phyloP scores from a whole-genome alignment of 2,113 vertebrate genomes.

The Mus spicilegus region DNA sequence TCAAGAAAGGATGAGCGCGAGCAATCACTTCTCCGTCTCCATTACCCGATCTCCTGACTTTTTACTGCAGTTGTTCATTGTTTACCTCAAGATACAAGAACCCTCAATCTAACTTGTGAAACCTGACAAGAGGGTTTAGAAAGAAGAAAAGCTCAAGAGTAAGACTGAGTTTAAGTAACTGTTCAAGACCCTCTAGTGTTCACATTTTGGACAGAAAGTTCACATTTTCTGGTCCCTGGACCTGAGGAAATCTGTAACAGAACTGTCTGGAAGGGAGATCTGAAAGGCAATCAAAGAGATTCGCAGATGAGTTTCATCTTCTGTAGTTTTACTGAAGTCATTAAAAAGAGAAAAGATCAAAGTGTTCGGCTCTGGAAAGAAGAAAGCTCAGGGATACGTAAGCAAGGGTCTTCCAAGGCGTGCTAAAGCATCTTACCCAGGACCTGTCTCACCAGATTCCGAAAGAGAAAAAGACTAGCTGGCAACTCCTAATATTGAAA shows the following conservation, averaged over 20 bases:
- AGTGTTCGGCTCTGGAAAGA: slow-evolving; percentile 37
- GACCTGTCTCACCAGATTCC: not conserved
- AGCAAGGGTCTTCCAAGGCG: not conserved
- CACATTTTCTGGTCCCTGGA: not conserved
- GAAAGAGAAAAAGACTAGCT: not conserved
- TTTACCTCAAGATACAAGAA: not conserved
- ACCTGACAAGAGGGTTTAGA: not conserved
- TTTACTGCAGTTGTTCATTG: not conserved
- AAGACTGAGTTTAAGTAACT: not conserved
- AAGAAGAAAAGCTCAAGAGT: not conserved
- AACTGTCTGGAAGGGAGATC: not conserved
- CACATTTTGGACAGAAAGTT: not conserved
- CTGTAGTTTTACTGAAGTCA: slow-evolving; percentile 40
- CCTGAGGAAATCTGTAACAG: slow-evolving; percentile 19
- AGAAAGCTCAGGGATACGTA: slow-evolving; percentile 12
- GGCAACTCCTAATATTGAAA: slow-evolving; percentile 27
- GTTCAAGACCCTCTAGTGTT: not conserved
- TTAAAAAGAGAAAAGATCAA: slow-evolving; percentile 11
- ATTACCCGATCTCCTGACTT: not conserved
- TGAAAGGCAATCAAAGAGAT: slow-evolving; percentile 9
- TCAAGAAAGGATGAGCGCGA: not conserved
- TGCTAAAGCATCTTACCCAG: not conserved
- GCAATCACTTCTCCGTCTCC: not conserved
- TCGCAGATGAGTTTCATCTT: slow-evolving; percentile 13
- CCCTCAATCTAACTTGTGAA: not conserved